Conservation (phyloP, 2,113 vertebrate genomes). For the Chlorocebus sabaeus region DNA sequence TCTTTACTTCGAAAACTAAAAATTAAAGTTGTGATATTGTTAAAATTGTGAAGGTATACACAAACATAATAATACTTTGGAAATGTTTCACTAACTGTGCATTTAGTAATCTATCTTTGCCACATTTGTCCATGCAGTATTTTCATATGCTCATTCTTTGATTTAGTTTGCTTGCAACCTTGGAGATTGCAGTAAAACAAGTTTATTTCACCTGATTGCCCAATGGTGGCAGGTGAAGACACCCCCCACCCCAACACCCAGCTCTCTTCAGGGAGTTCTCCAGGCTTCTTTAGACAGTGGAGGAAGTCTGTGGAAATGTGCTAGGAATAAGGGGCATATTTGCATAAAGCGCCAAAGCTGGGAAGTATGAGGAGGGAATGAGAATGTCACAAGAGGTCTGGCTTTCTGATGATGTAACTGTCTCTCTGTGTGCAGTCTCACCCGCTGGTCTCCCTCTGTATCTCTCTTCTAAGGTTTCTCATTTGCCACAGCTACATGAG, state of each 20-base stretch:
- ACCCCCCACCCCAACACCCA: too few relatives aligned
- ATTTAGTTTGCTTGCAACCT: not conserved
- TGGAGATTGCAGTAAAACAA: not conserved
- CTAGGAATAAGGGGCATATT: not conserved
- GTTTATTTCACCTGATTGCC: not conserved
- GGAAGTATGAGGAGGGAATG: not conserved
- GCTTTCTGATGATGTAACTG: not conserved
- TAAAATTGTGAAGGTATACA: not conserved
- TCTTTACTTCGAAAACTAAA: not conserved
- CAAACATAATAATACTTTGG: not conserved
- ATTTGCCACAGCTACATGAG: slow-evolving; percentile 36
- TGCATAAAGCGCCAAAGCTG: not conserved
- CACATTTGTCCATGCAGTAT: not conserved
- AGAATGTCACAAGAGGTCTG: too few relatives aligned
- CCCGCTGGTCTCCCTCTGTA: not conserved
- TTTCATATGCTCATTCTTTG: not conserved
- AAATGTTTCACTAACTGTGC: not conserved
- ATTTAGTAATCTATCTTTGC: not conserved
- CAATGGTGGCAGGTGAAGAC: not conserved
- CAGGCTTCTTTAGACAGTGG: not conserved
- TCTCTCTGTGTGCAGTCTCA: not conserved
- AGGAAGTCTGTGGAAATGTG: not conserved
- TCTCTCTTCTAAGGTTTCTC: not conserved
- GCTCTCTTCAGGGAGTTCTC: not conserved
- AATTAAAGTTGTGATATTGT: not conserved